Conservation (phyloP, 2,888 invertebrate species). For the Athripsodes cinereus region DNA sequence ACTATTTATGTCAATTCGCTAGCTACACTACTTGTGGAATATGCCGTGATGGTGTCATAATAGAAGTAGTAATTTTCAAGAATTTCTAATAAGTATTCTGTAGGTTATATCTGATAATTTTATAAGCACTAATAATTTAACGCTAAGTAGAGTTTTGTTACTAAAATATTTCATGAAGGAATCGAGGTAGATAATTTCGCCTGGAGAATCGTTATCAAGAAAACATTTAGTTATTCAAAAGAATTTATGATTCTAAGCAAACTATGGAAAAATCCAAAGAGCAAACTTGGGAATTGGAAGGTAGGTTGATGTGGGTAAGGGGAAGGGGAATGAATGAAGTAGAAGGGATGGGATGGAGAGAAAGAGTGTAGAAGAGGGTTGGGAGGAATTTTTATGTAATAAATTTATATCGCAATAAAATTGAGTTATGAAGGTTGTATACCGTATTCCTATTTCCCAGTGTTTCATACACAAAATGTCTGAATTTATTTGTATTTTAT, state of each 20-base stretch:
- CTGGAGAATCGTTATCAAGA: too few species aligned
- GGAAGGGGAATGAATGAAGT: background rate
- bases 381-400: constrained; percentile 28
- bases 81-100: too few species aligned
- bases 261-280: background rate
- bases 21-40: too few species aligned
- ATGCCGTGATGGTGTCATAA: too few species aligned
- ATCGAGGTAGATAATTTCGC: too few species aligned
- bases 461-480: constrained; percentile 29
- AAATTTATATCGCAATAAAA: constrained; percentile 29
- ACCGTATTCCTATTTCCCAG: constrained; percentile 28
- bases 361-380: constrained; percentile 9
- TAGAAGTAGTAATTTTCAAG: too few species aligned
- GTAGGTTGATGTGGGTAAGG: background rate
- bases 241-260: background rate
- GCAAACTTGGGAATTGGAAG: background rate
- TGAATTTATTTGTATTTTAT: constrained; percentile 28
- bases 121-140: too few species aligned
- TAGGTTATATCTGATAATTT: too few species aligned
- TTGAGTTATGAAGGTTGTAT: constrained; percentile 29
- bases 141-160: too few species aligned
- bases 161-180: too few species aligned
- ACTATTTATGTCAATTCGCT: too few species aligned
- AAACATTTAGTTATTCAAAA: background rate
- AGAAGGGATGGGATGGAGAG: background rate